Conservation (phyloP, 2,888 invertebrate species). For the Dioctria rufipes region DNA sequence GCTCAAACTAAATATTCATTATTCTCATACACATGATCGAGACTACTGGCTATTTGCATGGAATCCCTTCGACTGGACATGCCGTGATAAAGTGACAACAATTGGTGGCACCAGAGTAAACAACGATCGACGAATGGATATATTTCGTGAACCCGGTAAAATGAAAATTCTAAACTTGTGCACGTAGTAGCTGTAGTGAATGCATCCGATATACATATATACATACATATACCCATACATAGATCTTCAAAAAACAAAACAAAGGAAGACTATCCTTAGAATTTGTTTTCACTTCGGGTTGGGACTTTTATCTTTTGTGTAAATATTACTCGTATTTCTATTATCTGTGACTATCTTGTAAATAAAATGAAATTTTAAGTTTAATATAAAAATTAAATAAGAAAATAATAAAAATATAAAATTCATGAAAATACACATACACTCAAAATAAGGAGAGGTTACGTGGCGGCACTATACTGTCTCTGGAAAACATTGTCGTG, state of each 20-base stretch:
- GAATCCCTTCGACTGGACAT: constrained; percentile 83
- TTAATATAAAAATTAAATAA: constrained; percentile 31
- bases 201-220: constrained; percentile 11
- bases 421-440: constrained; percentile 60
- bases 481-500: constrained; percentile 84
- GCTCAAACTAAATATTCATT: constrained; percentile 81
- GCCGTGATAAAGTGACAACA: constrained; percentile 72
- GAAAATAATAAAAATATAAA: constrained; percentile 54
- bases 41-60: constrained; percentile 84
- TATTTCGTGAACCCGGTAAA: constrained; percentile 72
- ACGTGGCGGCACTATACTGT: constrained; percentile 86
- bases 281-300: constrained; percentile 46
- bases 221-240: constrained; percentile 7
- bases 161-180: constrained; percentile 69
- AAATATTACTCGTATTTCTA: constrained; percentile 44
- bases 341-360: constrained; percentile 45
- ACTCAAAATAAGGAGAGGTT: constrained; percentile 71
- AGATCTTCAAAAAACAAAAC: constrained; percentile 18
- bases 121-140: constrained; percentile 71
- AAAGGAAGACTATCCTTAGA: constrained; percentile 54
- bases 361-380: constrained; percentile 26
- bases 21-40: constrained; percentile 75
- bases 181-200: constrained; percentile 64
- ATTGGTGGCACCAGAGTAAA: constrained; percentile 70
- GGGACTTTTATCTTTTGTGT: constrained; percentile 42